Base-by-base conservation (phyloP, 2,797 vertebrate species). In the Myotis daubentonii region DNA sequence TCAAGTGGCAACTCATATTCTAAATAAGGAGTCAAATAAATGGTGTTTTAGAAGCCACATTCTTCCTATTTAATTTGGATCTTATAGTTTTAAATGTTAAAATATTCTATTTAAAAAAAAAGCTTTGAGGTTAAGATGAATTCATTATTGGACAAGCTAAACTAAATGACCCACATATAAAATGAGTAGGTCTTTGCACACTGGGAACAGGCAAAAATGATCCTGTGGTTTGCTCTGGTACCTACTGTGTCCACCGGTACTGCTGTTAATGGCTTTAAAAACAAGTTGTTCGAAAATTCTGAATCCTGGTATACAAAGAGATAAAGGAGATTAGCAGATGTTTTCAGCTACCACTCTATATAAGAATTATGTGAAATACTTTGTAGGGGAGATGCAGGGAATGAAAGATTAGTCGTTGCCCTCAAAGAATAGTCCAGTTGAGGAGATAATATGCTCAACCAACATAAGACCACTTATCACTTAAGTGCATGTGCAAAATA, bases 41-140 rank as follows among this genome's bases (percentile, higher is more conserved):
- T 16, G 62, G 15, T 25, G 5, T 82, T 78, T 92, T 92, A 55
- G 20, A 95, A 82, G 44, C 22, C 7, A 49, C 28, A 20, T 20
- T 87, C 30, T 81, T 87, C 30, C 71, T 16, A 22, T 38, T 87
- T 84, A 94, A 75, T 94, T 93, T 94, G 49, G 19, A 55, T 72
- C 17, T 53, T 38, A 66, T 53, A 87, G 23, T 62, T 96, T 92
- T 75, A 49, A 94, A 72, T 94, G 28, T 3, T 81, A 91, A 92
- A 71, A 90, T 95, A 90, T 76, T 60, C 19, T 81, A 23, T 94
- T 87, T 49, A 85, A n/a, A 62, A 91, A 28, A 30, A 70, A 72
- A 85, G 22, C 38, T 88, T 74, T 85, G 86, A 94, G 17, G 62
- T 85, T 68, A 93, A 75, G 44, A 88, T 76, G 49, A 81, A 81